Percentiles rank a stretch among this genome's conserved stretches.
phyloP scores from a whole-genome alignment of 2,888 invertebrate species.

The Melikaiella ostensackeni region DNA sequence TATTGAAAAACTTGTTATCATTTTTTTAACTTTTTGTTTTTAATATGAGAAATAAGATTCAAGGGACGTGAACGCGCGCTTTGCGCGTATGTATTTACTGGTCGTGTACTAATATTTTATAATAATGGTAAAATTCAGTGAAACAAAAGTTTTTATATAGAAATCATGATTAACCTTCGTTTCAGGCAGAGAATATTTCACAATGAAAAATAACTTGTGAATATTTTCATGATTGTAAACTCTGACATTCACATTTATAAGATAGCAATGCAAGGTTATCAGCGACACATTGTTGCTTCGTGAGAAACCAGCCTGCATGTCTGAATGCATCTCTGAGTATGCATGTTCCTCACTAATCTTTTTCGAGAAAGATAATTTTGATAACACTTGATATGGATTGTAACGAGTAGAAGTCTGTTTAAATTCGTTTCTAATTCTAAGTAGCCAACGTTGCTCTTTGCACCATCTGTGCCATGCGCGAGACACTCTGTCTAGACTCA shows the following conservation, averaged over 20 bases:
- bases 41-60: too few species aligned
- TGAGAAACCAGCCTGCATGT: slow-evolving; percentile 11
- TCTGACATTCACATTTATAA: not conserved
- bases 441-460: slow-evolving; percentile 44
- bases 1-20: too few species aligned
- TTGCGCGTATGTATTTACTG: too few species aligned
- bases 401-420: slow-evolving; percentile 8
- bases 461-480: slow-evolving; percentile 45
- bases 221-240: not conserved
- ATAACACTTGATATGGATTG: slow-evolving; percentile 12
- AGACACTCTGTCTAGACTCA: slow-evolving; percentile 8
- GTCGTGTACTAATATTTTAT: too few species aligned
- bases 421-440: slow-evolving; percentile 41
- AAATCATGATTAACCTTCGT: too few species aligned
- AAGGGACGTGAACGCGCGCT: too few species aligned
- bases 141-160: too few species aligned
- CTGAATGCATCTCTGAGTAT: slow-evolving; percentile 8
- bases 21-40: too few species aligned
- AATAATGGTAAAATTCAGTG: too few species aligned
- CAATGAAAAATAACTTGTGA: not conserved
- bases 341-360: slow-evolving; percentile 2
- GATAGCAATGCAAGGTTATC: not conserved
- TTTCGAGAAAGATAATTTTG: not conserved
- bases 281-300: not conserved
- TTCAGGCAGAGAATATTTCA: too few species aligned